Base-by-base conservation (phyloP, 2,113 vertebrate genomes). In the Astur gentilis region DNA sequence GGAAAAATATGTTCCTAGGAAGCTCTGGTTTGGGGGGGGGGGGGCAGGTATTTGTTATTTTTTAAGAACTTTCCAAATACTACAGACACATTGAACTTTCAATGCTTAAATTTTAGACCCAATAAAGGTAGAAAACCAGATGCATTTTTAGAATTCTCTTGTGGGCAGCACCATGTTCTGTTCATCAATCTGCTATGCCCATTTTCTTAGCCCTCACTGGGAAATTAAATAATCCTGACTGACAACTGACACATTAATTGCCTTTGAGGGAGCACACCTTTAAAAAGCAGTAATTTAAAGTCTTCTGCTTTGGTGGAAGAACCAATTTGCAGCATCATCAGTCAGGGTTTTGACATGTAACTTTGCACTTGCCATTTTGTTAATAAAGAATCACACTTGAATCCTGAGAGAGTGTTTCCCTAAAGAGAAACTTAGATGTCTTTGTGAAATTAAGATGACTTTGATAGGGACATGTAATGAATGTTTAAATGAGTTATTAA, bases 401-500 rank as follows among this genome's bases (percentile, higher is more conserved):
- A 91, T 96, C 96, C 96, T 82, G 67, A 87, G 96, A 97, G 94
- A 96, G 44, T 45, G 73, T 85, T 96, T 97, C 98, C 95, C 97
- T 91, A 55, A 96, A 96, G 97, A 97, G 93, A 97, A 94, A 91
- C 94, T 93, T 95, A 78, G 93, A 72, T 27, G 88, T 95, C 97
- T 97, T 87, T 89, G 93, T 92, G 95, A 97, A 95, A 96, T 97
- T 95, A 95, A 97, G 96, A 97, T 91, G 96, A 96, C 96, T 96
- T 97, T 97, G 97, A 96, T 83, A 96, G 81, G 96, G 96, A 97
- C 93, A 83, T 89, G 71, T 67, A 90, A 97, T 88, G 88, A 93
- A 98, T 94, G 92, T 97, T 97, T 95, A 97, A 96, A 93, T 95
- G 85, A 93, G 96, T 96, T 97, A 97, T 97, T 94, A 96, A 97